These are phyloP conservation scores for Labroides dimidiatus DNA, from an alignment of 2,797 vertebrate genomes.

Conservation along the genomic window DNA sequence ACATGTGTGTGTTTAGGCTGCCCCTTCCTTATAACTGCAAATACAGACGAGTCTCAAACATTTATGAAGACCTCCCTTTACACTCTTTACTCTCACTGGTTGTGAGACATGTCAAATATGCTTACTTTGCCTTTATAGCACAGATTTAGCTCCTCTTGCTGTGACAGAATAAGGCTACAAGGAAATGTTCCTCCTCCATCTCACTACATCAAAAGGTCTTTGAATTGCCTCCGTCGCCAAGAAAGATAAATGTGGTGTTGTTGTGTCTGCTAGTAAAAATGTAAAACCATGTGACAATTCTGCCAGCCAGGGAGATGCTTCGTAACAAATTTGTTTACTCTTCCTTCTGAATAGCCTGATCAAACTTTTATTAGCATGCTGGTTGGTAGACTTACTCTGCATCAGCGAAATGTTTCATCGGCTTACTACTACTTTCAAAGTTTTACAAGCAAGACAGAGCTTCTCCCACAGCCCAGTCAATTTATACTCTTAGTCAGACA, in stretches of 20 bases:
- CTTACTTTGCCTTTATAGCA: conserved; percentile 75
- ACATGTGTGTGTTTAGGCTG: conserved; percentile 9
- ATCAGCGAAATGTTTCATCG: conserved; percentile 57
- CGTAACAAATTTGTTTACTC: conserved; percentile 78
- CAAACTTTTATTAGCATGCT: conserved; percentile 71
- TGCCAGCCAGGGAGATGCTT: conserved; percentile 64
- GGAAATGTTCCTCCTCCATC: conserved; percentile 76
- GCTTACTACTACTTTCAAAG: conserved; percentile 40
- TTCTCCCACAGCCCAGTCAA: conserved; percentile 17
- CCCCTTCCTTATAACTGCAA: neutral
- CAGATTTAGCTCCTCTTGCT: conserved; percentile 71
- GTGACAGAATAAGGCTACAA: conserved; percentile 84
- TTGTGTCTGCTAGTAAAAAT: conserved; percentile 71
- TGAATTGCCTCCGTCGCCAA: conserved; percentile 77
- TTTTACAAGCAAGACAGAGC: conserved; percentile 48
- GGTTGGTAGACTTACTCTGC: conserved; percentile 38
- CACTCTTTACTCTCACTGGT: conserved; percentile 66
- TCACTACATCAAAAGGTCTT: conserved; percentile 78
- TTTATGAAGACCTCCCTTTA: conserved; percentile 66
- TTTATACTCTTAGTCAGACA: conserved; percentile 43
- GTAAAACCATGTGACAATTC: conserved; percentile 75
- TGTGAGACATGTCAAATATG: conserved; percentile 73
- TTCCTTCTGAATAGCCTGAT: conserved; percentile 69
- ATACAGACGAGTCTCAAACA: conserved; percentile 35
- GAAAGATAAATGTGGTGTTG: conserved; percentile 79